phyloP scores from a whole-genome alignment of 2,797 vertebrate species.

The Muscicapa comitata region DNA sequence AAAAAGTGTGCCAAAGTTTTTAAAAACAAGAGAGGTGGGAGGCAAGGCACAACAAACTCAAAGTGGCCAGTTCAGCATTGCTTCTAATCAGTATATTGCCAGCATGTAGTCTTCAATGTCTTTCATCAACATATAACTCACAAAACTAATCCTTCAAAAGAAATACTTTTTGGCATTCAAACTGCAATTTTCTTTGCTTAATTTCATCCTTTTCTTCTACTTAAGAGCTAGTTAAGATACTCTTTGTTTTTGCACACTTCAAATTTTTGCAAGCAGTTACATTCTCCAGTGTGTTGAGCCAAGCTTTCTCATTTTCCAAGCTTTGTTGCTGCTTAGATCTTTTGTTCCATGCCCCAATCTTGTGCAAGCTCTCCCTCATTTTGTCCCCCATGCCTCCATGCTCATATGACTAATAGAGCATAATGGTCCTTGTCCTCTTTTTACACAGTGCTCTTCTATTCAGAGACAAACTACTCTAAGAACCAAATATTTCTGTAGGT shows the following conservation, averaged over 20 bases:
- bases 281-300: neutral
- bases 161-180: neutral
- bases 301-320: neutral
- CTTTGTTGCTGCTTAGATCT: neutral
- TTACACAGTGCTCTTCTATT: neutral
- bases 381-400: neutral
- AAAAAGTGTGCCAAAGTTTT: neutral
- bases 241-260: neutral
- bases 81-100: neutral
- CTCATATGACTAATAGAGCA: neutral
- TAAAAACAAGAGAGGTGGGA: too few species aligned
- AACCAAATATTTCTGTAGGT: neutral
- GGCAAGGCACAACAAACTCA: neutral
- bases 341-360: neutral
- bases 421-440: neutral
- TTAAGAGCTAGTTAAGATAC: neutral
- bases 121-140: neutral
- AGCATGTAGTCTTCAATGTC: neutral
- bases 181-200: neutral
- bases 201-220: neutral
- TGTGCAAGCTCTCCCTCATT: neutral
- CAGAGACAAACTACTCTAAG: neutral
- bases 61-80: neutral
- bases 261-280: neutral
- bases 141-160: rapidly evolving